Evolutionary conservation across 2,888 invertebrate species (phyloP).

Genomic region (Agrilus biguttatus): DNA sequence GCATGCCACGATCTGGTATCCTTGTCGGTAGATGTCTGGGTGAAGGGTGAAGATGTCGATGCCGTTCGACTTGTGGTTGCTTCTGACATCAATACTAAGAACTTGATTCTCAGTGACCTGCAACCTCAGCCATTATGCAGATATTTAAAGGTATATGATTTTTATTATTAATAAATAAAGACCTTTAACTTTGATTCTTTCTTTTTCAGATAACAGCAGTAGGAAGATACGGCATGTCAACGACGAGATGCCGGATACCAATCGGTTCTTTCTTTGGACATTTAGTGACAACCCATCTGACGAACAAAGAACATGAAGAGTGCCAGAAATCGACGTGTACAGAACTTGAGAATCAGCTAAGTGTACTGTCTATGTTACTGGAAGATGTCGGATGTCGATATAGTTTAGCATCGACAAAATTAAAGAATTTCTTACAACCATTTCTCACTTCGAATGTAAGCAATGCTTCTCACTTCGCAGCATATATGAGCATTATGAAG

Average conservation of each 20-base stretch:
- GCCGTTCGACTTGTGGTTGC: slow-evolving; percentile 71
- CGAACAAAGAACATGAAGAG: slow-evolving; percentile 18
- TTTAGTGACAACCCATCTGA: slow-evolving; percentile 40
- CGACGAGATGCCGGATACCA: slow-evolving; percentile 79
- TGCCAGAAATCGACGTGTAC: slow-evolving; percentile 19
- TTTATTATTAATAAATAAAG: not conserved
- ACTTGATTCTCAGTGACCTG: slow-evolving; percentile 74
- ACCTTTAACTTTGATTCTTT: slow-evolving; percentile 5
- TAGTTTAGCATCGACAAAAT: slow-evolving; percentile 71
- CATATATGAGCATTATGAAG: slow-evolving; percentile 49
- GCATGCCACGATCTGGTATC: slow-evolving; percentile 71
- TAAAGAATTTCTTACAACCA: slow-evolving; percentile 66
- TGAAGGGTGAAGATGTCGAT: slow-evolving; percentile 73
- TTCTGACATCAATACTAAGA: slow-evolving; percentile 74
- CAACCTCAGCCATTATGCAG: slow-evolving; percentile 83
- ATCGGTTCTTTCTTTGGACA: slow-evolving; percentile 91
- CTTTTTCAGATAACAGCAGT: slow-evolving; percentile 66
- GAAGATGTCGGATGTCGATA: slow-evolving; percentile 70
- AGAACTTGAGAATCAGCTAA: slow-evolving; percentile 42
- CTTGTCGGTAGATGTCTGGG: slow-evolving; percentile 81
- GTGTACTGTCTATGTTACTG: slow-evolving; percentile 51
- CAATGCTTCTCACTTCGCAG: slow-evolving; percentile 70
- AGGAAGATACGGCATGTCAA: slow-evolving; percentile 82
- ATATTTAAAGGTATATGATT: slow-evolving; percentile 59
- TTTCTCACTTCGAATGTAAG: slow-evolving; percentile 66